Evolutionary conservation across 2,888 invertebrate genomes (phyloP).

Genomic region (Cheiracanthium punctorium): DNA sequence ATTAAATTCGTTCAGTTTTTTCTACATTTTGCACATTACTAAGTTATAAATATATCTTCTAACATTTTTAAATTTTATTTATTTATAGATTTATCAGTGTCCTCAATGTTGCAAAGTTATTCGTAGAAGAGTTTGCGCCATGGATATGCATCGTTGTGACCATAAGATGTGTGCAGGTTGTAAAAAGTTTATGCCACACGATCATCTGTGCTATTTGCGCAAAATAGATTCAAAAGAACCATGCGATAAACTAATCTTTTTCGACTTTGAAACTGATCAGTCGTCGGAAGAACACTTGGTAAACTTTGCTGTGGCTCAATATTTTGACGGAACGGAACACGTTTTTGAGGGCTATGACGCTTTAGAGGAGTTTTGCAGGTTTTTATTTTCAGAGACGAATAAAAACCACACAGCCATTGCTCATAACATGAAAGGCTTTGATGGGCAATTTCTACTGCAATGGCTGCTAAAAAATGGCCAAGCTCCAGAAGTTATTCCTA

Average conservation of each 20-base stretch:
- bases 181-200: neutral
- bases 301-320: constrained; percentile 24
- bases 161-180: neutral
- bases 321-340: neutral
- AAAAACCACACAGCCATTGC: constrained; percentile 20
- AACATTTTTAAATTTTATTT: too few species aligned
- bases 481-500: constrained; percentile 16
- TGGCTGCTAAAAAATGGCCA: constrained; percentile 19
- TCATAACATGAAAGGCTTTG: constrained; percentile 46
- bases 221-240: neutral
- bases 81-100: neutral
- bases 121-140: neutral
- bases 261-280: constrained; percentile 31
- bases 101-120: constrained; percentile 15
- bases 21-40: too few species aligned
- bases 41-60: too few species aligned
- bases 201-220: neutral
- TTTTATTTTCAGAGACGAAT: neutral
- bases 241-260: neutral
- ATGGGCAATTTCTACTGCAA: constrained; percentile 28
- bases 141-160: neutral
- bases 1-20: too few species aligned
- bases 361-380: neutral
- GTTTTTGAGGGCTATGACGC: constrained; percentile 28
- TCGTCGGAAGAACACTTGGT: constrained; percentile 8